Percentiles rank a stretch among this genome's conserved stretches.
Evolutionary conservation across 2,113 vertebrate genomes (phyloP).

Genomic region (Plotosus lineatus): DNA sequence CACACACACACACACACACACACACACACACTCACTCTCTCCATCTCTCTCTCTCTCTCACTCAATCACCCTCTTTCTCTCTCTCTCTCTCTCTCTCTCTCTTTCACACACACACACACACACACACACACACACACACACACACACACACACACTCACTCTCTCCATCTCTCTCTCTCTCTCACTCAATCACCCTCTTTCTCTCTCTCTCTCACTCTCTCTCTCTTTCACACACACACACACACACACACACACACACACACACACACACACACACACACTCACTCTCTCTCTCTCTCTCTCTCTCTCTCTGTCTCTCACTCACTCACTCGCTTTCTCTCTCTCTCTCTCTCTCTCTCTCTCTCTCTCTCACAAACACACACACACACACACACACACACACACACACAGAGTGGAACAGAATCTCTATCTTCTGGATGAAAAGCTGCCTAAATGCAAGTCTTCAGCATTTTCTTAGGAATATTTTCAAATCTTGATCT

Average conservation of each 20-base stretch:
- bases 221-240: slow-evolving; percentile 21
- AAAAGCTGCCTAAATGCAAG: too few species aligned
- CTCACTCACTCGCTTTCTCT: too few species aligned
- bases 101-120: slow-evolving; percentile 23
- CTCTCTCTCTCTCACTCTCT: too few species aligned
- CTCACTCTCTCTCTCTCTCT: not conserved
- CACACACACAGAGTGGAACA: not conserved
- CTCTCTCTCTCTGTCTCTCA: too few species aligned
- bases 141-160: not conserved
- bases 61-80: too few species aligned
- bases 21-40: not conserved
- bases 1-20: slow-evolving; percentile 11
- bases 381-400: too few species aligned
- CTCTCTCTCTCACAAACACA: too few species aligned
- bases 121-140: slow-evolving; percentile 10
- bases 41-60: not conserved
- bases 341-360: too few species aligned
- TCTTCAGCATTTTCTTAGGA: too few species aligned
- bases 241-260: slow-evolving; percentile 17
- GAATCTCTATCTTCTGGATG: not conserved
- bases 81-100: too few species aligned
- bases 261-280: not conserved
- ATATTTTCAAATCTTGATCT: not conserved
- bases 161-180: not conserved
- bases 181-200: too few species aligned